Evolutionary conservation across 1,140 invertebrate genomes (phyloP).

Genomic region (Oscheius sp.): DNA sequence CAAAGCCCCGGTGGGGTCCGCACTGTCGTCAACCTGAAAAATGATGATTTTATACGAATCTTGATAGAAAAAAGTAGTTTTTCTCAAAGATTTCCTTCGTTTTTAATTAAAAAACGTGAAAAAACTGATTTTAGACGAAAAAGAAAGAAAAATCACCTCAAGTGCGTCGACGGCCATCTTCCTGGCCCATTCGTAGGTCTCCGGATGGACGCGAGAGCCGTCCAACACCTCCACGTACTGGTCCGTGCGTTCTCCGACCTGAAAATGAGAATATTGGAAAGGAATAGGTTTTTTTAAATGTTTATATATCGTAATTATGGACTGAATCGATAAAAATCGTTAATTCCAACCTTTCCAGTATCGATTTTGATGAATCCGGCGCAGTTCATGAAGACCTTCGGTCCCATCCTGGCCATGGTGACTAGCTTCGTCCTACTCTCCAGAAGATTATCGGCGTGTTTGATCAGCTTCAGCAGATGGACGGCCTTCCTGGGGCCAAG

Average conservation of each 20-base stretch:
- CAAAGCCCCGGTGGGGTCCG: conserved; percentile 88
- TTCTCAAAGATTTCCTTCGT: too few species aligned
- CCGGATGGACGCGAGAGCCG: conserved; percentile 94
- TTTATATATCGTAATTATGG: background rate
- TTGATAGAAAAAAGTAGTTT: too few species aligned
- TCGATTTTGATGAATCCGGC: conserved; percentile 99
- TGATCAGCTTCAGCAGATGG: conserved; percentile 73
- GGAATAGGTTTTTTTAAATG: background rate
- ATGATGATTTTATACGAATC: background rate
- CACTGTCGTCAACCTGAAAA: conserved; percentile 77
- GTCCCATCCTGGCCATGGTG: conserved; percentile 90
- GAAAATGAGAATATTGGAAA: background rate
- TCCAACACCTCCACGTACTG: conserved; percentile 88
- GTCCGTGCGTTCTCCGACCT: conserved; percentile 12
- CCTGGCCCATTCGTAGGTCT: conserved; percentile 93
- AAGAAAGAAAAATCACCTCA: conserved; percentile 65
- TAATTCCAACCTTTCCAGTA: conserved; percentile 61
- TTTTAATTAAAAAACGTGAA: too few species aligned
- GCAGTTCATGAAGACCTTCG: conserved; percentile 95
- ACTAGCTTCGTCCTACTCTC: conserved; percentile 76
- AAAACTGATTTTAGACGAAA: background rate
- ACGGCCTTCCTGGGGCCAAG: conserved; percentile 89
- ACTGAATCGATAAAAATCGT: background rate
- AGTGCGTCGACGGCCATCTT: conserved; percentile 99
- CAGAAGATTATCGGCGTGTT: conserved; percentile 40